These are phyloP conservation scores for Morone chrysops DNA, from an alignment of 2,113 vertebrate genomes.

Conservation along the genomic window DNA sequence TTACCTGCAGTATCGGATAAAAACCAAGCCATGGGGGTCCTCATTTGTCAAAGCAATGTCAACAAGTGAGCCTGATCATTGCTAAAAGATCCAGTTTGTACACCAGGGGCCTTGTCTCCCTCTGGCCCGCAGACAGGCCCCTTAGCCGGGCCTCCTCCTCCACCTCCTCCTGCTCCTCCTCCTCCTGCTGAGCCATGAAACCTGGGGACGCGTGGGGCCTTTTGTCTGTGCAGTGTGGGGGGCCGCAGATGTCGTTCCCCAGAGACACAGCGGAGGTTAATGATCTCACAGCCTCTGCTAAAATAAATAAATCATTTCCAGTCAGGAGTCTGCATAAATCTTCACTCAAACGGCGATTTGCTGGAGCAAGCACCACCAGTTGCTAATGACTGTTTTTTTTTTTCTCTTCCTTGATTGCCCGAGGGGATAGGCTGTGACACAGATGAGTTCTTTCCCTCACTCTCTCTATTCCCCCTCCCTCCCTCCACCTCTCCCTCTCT, in stretches of 20 bases:
- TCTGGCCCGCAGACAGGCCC: constrained; percentile 50
- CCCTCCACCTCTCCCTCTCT: constrained; percentile 6
- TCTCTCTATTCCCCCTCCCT: constrained; percentile 43
- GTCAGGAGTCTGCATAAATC: constrained; percentile 85
- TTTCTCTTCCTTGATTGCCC: constrained; percentile 73
- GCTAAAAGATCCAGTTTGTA: constrained; percentile 51
- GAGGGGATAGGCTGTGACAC: constrained; percentile 71
- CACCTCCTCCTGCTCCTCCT: constrained; percentile 16
- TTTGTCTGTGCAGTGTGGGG: constrained; percentile 79
- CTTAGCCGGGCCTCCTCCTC: constrained; percentile 36
- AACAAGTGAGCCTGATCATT: constrained; percentile 72
- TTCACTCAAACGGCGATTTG: constrained; percentile 80
- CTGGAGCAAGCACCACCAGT: constrained; percentile 83
- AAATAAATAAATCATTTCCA: constrained; percentile 82
- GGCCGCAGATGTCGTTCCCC: constrained; percentile 82
- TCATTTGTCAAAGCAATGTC: constrained; percentile 41
- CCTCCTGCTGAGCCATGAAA: constrained; percentile 55
- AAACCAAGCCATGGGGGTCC: background rate
- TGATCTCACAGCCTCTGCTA: constrained; percentile 83
- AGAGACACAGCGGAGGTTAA: constrained; percentile 83
- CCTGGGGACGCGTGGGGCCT: constrained; percentile 71
- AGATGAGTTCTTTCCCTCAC: constrained; percentile 77
- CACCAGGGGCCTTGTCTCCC: constrained; percentile 41
- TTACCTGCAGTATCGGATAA: background rate
- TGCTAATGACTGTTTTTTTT: constrained; percentile 83